Base-by-base conservation (phyloP, 2,113 vertebrate species). In the Syngnathoides biaculeatus region DNA sequence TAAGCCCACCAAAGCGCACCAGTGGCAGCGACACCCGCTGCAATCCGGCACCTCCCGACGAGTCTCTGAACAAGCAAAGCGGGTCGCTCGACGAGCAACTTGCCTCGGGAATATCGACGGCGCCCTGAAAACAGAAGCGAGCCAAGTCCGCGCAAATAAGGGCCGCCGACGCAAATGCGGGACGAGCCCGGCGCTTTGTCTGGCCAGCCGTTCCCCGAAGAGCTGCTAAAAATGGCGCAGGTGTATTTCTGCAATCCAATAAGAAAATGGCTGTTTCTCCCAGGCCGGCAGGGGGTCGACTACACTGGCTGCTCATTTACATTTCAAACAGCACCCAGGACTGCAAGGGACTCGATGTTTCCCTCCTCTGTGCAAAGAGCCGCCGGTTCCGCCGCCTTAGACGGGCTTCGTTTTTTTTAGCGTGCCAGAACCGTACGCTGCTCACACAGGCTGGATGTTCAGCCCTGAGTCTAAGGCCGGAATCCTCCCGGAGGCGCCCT, bases 341-440 rank as follows among this genome's bases (percentile, higher is more conserved):
- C 88, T 90, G 84, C 86, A 74, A 89, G 89, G 84, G 89, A 89
- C 89, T 89, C 88, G 83, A 89, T 88, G 84, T 87, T 88, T 87
- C 87, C 82, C 82, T 83, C 79, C 81, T 81, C 73, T 75, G 83
- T 79, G 86, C 88, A 90, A 86, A 90, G 86, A 65, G 11, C 65
- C 39, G 75, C 77, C 72, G 62, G 87, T 76, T 78, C 87, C 74
- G 74, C 60, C 62, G 83, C 81, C 72, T 87, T 84, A 83, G 79
- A 86, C 82, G 75, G 72, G 38, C 45, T 81, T 75, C 64, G 68
- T 86, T 87, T 86, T 86, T 84, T 64, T 86, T 85, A 81, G 72
- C 65, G 77, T 84, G 89, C 86, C 86, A 84, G 68, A 71, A 58
- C 71, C 84, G 84, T 78, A 82, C 70, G 77, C 81, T 77, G 19